Evolutionary conservation across 2,888 invertebrate genomes (phyloP).

Genomic region (Volucella inflata): DNA sequence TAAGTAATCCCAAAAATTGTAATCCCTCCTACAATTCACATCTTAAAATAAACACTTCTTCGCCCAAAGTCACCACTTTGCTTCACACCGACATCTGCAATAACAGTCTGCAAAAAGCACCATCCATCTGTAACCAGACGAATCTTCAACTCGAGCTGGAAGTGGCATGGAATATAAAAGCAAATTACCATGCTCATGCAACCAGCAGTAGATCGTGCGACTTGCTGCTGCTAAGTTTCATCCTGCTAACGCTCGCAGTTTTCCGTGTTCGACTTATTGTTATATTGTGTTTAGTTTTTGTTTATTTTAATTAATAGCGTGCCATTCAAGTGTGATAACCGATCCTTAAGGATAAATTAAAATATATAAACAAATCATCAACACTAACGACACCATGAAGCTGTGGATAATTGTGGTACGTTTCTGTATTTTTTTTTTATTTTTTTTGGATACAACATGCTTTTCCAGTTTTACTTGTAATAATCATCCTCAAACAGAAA

Average conservation of each 20-base stretch:
- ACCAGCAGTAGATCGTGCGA: slow-evolving; percentile 82
- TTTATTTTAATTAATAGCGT: slow-evolving; percentile 26
- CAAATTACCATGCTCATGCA: slow-evolving; percentile 80
- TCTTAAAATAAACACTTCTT: background rate
- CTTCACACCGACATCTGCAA: slow-evolving; percentile 16
- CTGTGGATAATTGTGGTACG: slow-evolving; percentile 72
- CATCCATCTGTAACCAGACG: slow-evolving; percentile 44
- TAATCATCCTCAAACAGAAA: background rate
- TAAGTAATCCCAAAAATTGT: background rate
- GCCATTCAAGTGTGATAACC: slow-evolving; percentile 9
- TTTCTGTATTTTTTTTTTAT: slow-evolving; percentile 16
- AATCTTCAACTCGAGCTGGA: slow-evolving; percentile 40
- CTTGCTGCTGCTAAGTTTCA: slow-evolving; percentile 64
- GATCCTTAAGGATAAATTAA: background rate
- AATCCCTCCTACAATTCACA: background rate
- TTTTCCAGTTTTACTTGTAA: slow-evolving; percentile 32
- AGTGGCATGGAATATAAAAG: slow-evolving; percentile 81
- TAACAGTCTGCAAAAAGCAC: slow-evolving; percentile 40
- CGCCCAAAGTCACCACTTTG: slow-evolving; percentile 19
- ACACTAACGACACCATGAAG: slow-evolving; percentile 50
- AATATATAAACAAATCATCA: background rate
- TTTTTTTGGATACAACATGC: background rate
- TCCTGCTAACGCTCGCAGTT: slow-evolving; percentile 19
- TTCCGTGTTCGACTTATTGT: slow-evolving; percentile 24
- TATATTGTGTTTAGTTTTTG: slow-evolving; percentile 2